Base-by-base conservation (phyloP, 2,888 invertebrate genomes). In the Acrobasis suavella region DNA sequence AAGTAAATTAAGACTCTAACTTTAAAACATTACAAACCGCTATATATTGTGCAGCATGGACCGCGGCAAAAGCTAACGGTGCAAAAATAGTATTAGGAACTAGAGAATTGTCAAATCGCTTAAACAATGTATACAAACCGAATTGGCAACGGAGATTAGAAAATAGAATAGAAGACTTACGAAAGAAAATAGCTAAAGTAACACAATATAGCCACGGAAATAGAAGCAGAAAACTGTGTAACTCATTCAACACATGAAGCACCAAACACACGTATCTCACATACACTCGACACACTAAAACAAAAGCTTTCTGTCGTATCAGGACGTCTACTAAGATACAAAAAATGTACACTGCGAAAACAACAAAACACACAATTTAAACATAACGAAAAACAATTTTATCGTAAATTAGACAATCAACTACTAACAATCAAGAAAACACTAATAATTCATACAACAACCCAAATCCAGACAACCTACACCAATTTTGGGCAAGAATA, bases 201-300 rank as follows among this genome's bases (percentile, higher is more conserved):
- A 65, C 65, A 46, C 59, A 64, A 5, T 67, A 39, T 52, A 63
- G 64, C 10, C 62, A 64, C 12, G 67, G 67, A 9, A 67, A 52
- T 10, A 63, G 67, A 60, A 55, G 46, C 15, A 5, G 38, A 9
- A 39, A 32, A 49, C 14, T 67, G 17, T 15, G 17, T 17, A 58
- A 62, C 50, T 17, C 66, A 67, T 39, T 61, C 63, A n/a, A 54
- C 15, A 10, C 63, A 67, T 46, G 66, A 66, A 61, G 10, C 16
- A n/a, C 50, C 58, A 9, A 66, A 66, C 42, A 66, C 64, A 15
- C 14, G 39, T 3, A 16, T 64, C 15, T 8, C 50, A 37, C 54
- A 66, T 0, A 60, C 56, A n/a, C 15, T 66, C 22, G 66, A 66
- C 17, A 66, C 64, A n/a, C 50, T 66, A 0, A 64, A 64, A 61